Base-by-base conservation (phyloP, 2,888 invertebrate species). In the Dryomyza anilis region DNA sequence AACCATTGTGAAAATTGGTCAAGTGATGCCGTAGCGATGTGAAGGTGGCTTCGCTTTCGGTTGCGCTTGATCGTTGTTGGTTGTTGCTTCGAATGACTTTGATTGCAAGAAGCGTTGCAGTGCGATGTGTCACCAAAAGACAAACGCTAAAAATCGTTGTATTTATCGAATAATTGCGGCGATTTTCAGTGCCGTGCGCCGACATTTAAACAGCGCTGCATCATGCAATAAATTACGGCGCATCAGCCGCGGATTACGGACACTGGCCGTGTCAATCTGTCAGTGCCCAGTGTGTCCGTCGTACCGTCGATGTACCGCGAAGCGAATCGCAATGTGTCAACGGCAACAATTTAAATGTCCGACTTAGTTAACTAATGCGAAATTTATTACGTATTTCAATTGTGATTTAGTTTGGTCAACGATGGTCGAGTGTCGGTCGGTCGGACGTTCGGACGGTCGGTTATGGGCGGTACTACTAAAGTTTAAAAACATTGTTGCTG, bases 311-410 rank as follows among this genome's bases (percentile, higher is more conserved):
- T n/a, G 14, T 3, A 12, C 39, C 56, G 56, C 4, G 56, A 25
- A 21, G 58, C 68, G 67, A 70, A 67, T 64, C 27, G 69, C 66
- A 64, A 67, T 64, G 67, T 71, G 75, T 72, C 72, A 71, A 68
- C 66, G 58, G 72, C 71, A 73, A 74, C 74, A 73, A 74, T 74
- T 75, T 76, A 74, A 73, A 71, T 75, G 75, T 74, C 74, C 75
- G 72, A 73, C 76, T 75, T 76, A 75, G 75, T 74, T 77, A 74
- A 76, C 74, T 76, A 74, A 77, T 75, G 73, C 74, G 72, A 73
- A 76, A 75, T 76, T 76, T 76, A 76, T 76, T 73, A 70, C 74
- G 70, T 75, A 76, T 73, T 72, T 73, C 71, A 71, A 73, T 73
- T 72, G 73, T 39, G 39, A 43, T 23, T 55, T 39, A 52, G 53